These are phyloP conservation scores for Drosophila prostipennis DNA, from an alignment of 2,888 invertebrate genomes.

Conservation along the genomic window DNA sequence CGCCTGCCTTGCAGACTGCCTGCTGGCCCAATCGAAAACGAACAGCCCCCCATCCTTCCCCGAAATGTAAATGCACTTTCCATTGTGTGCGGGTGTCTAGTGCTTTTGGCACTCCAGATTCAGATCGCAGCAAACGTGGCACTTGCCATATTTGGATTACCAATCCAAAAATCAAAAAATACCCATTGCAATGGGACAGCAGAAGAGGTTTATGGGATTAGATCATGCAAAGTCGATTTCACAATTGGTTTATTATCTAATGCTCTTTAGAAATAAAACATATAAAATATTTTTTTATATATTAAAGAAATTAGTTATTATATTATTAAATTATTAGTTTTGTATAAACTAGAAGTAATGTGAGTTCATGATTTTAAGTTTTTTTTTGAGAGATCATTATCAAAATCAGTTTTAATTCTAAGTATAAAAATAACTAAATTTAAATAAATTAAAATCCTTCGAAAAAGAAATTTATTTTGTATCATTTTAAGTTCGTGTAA, in stretches of 20 bases:
- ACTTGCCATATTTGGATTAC: conserved; percentile 73
- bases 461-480: too few species aligned
- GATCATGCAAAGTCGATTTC: not conserved
- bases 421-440: too few species aligned
- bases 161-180: conserved; percentile 39
- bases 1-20: conserved; percentile 46
- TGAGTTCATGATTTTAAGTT: too few species aligned
- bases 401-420: too few species aligned
- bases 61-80: conserved; percentile 76
- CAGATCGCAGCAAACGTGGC: conserved; percentile 27
- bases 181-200: conserved; percentile 9
- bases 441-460: too few species aligned
- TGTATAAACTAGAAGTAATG: too few species aligned
- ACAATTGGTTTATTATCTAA: too few species aligned
- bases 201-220: conserved; percentile 37
- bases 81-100: conserved; percentile 76
- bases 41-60: conserved; percentile 6
- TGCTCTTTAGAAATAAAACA: not conserved
- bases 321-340: too few species aligned
- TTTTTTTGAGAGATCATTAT: too few species aligned
- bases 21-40: conserved; percentile 36
- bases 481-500: not conserved
- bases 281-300: not conserved
- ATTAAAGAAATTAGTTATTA: too few species aligned
- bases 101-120: conserved; percentile 67